Conservation (phyloP, 1,140 invertebrate genomes). For the Apis cerana region DNA sequence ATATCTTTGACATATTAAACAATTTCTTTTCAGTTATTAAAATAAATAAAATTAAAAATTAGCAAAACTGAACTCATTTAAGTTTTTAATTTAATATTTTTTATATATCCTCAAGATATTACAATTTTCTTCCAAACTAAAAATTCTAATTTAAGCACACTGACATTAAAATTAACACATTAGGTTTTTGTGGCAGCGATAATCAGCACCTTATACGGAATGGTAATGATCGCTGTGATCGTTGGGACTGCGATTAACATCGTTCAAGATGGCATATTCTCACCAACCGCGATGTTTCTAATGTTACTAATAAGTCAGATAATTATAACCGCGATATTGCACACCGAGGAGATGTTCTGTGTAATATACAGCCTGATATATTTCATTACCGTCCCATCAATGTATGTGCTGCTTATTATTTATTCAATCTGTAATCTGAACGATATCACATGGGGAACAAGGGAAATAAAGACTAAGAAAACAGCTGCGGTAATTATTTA, state of each 20-base stretch:
- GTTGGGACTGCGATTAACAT: constrained; percentile 84
- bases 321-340: constrained; percentile 82
- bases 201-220: constrained; percentile 84
- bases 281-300: constrained; percentile 83
- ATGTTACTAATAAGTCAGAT: constrained; percentile 77
- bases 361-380: constrained; percentile 84
- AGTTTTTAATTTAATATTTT: too few species aligned
- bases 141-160: too few species aligned
- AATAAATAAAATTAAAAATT: too few species aligned
- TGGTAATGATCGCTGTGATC: constrained; percentile 87
- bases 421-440: constrained; percentile 86
- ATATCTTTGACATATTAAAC: too few species aligned
- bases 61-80: too few species aligned
- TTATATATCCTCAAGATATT: too few species aligned
- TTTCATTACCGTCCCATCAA: constrained; percentile 86
- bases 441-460: constrained; percentile 86
- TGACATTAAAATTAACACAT: constrained; percentile 8
- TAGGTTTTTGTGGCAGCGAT: constrained; percentile 83
- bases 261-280: constrained; percentile 79
- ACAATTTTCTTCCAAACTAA: too few species aligned
- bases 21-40: too few species aligned
- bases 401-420: constrained; percentile 86
- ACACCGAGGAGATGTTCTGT: constrained; percentile 84
- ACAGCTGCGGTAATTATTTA: constrained; percentile 69
- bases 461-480: constrained; percentile 80